These are phyloP conservation scores for Chromobotia macracanthus DNA, from an alignment of 2,797 vertebrate genomes.

Conservation along the genomic window DNA sequence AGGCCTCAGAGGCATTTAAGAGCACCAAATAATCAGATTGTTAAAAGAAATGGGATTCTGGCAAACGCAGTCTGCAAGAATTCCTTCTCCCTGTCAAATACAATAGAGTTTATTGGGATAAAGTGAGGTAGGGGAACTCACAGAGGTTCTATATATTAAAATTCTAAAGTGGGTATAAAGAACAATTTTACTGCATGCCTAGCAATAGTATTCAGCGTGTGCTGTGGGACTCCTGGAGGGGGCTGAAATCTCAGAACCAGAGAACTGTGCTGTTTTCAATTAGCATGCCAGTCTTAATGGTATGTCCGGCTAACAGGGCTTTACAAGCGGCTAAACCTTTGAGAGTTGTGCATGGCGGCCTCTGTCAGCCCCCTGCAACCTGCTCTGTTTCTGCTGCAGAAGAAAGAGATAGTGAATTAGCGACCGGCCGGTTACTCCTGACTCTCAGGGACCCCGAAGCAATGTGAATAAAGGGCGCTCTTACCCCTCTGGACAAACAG, in stretches of 20 bases:
- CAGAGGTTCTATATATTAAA: slow-evolving; percentile 63
- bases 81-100: slow-evolving; percentile 56
- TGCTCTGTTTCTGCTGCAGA: not conserved
- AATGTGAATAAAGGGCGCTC: no score
- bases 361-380: slow-evolving; percentile 27
- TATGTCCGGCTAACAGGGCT: slow-evolving; percentile 67
- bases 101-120: slow-evolving; percentile 63
- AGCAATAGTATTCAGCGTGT: slow-evolving; percentile 65
- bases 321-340: slow-evolving; percentile 68
- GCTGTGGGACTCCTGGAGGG: slow-evolving; percentile 57
- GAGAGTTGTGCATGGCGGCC: slow-evolving; percentile 15
- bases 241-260: slow-evolving; percentile 67
- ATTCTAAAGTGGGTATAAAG: slow-evolving; percentile 67
- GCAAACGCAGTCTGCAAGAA: slow-evolving; percentile 62
- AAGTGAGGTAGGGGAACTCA: slow-evolving; percentile 57
- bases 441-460: not conserved
- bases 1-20: slow-evolving; percentile 47
- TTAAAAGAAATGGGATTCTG: slow-evolving; percentile 65
- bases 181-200: slow-evolving; percentile 64
- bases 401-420: not conserved
- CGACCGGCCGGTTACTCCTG: no score
- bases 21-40: slow-evolving; percentile 63
- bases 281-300: slow-evolving; percentile 75
- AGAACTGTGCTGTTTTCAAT: slow-evolving; percentile 80
- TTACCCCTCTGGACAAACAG: no score